Evolutionary conservation across 2,797 vertebrate genomes (phyloP), one percentile per base, ranked within the genome.

Genomic region (Neosalanx taihuensis): DNA sequence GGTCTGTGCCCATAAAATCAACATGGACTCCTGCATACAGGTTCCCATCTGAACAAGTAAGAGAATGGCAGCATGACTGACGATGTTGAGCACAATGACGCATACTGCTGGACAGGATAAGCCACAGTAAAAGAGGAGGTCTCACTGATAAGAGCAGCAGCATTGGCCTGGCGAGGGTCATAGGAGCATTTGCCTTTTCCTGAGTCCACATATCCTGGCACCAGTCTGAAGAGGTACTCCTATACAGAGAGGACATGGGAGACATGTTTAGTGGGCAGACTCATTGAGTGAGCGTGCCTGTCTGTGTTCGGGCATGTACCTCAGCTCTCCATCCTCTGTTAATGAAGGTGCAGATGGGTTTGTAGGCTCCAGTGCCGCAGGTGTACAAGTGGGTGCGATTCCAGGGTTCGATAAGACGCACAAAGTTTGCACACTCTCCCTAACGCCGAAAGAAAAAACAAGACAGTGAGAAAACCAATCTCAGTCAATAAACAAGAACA

Each of bases 1-100:
- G 85, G 71, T 92, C 91, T 0, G 87, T 92, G 37, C 91, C 90
- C 90, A 92, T 91, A 75, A 91, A 92, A 81, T 92, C 90, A 58
- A 92, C 90, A 18, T 90, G 89, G 29, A 91, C 88, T 1, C 91
- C 91, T 30, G 91, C 87, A 51, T 92, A 92, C 69, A 92, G 83
- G 59, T 90, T 91, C 57, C 88, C 89, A 73, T 89, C 91, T 92
- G 81, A 18, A n/a, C 70, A 18, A 66, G 58, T 6, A 12, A 61
- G 57, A 70, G 57, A 62, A 31, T 41, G 9, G 49, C 15, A 61
- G 6, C n/a, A 12, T 49, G 29, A 30, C 49, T 62, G 15, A 20
- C 56, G 37, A 57, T 23, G 51, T 53, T 2, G 51, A 53, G 17
- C 51, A 13, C 12, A 51, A 13, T 13, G 49, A 13, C 49, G 5